Evolutionary conservation across 1,140 invertebrate species (phyloP).

Genomic region (Solenopsis invicta): DNA sequence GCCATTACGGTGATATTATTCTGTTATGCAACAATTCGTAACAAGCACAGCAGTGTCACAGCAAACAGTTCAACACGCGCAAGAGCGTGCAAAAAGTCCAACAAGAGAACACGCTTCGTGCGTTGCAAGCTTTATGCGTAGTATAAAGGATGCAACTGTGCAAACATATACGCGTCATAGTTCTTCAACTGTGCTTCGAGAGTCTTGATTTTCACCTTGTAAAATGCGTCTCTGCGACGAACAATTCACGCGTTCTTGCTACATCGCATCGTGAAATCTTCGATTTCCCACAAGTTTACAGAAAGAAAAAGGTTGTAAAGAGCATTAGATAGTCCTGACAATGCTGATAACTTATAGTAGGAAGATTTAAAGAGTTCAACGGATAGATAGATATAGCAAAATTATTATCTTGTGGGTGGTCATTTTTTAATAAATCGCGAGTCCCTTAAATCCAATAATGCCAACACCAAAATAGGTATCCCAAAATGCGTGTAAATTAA

Average conservation of each 20-base stretch:
- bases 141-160: constrained; percentile 9
- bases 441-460: constrained; percentile 28
- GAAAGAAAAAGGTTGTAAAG: not conserved
- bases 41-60: not conserved
- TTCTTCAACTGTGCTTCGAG: not conserved
- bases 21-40: not conserved
- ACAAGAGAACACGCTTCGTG: not conserved
- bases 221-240: not conserved
- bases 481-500: constrained; percentile 6
- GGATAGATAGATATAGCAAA: constrained; percentile 46
- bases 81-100: not conserved
- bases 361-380: constrained; percentile 48
- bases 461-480: constrained; percentile 26
- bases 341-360: constrained; percentile 31
- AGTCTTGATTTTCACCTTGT: constrained; percentile 14
- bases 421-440: constrained; percentile 45
- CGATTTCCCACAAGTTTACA: not conserved
- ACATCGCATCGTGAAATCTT: constrained; percentile 4
- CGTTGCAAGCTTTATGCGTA: constrained; percentile 25
- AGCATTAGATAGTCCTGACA: not conserved
- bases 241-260: not conserved
- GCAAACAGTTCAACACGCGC: not conserved
- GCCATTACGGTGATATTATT: not conserved
- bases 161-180: not conserved
- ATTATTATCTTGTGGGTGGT: constrained; percentile 49